phyloP scores from a whole-genome alignment of 1,140 invertebrate genomes.

The Musca vetustissima region DNA sequence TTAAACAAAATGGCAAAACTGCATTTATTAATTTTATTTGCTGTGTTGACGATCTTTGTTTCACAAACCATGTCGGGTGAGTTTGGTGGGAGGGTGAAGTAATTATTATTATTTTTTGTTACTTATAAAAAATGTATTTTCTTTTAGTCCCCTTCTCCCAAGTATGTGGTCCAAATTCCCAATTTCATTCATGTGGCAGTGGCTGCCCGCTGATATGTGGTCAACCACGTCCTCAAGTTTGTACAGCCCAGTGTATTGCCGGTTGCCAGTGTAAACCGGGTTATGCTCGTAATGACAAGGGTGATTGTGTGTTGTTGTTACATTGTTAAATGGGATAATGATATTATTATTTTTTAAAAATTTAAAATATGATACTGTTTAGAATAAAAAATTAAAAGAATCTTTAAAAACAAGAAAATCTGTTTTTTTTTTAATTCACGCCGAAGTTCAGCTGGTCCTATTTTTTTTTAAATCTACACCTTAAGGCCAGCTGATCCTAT shows the following conservation, averaged over 20 bases:
- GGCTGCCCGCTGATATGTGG: slow-evolving; percentile 8
- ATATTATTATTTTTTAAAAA: too few relatives aligned
- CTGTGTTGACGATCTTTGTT: not conserved
- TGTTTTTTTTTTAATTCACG: too few relatives aligned
- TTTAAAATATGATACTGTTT: too few relatives aligned
- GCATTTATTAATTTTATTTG: not conserved
- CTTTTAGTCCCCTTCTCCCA: not conserved
- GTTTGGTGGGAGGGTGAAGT: too few relatives aligned
- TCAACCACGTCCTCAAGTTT: not conserved
- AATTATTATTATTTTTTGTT: too few relatives aligned
- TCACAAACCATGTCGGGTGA: not conserved
- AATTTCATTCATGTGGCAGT: slow-evolving; percentile 6
- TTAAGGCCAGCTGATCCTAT: too few relatives aligned
- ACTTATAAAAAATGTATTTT: not conserved
- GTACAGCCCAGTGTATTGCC: slow-evolving; percentile 18
- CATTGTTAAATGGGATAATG: slow-evolving; percentile 23
- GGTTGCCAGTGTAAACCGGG: slow-evolving; percentile 24
- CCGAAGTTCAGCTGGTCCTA: too few relatives aligned
- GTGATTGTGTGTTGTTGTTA: not conserved
- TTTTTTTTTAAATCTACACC: too few relatives aligned
- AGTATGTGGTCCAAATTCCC: slow-evolving; percentile 9
- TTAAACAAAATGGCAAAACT: slow-evolving; percentile 16
- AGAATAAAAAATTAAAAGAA: too few relatives aligned
- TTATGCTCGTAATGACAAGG: slow-evolving; percentile 5
- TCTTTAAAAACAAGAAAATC: too few relatives aligned